Conservation (phyloP, 2,113 vertebrate species). For the Eptesicus fuscus region DNA sequence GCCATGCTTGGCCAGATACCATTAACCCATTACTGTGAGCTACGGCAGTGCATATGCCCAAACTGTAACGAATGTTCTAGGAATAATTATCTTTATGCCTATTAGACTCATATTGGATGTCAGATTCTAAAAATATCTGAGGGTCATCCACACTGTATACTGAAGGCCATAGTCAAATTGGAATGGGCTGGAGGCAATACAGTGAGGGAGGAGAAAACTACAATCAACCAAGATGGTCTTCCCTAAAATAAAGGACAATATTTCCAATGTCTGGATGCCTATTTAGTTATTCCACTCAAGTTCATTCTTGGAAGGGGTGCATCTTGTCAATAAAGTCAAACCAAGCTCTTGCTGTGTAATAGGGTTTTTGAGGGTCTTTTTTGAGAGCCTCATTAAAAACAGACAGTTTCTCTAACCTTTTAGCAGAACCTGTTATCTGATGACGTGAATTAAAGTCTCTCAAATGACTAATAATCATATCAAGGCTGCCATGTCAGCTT, state of each 20-base stretch:
- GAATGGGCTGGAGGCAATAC: background rate
- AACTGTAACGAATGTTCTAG: background rate
- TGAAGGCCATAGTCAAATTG: conserved; percentile 46
- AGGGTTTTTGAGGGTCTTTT: conserved; percentile 83
- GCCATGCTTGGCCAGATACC: background rate
- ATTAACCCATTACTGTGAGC: conserved; percentile 47
- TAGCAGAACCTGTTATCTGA: conserved; percentile 93
- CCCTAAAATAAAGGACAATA: conserved; percentile 68
- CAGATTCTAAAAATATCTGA: conserved; percentile 41
- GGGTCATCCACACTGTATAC: background rate
- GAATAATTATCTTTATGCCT: conserved; percentile 22
- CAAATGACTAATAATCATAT: conserved; percentile 99
- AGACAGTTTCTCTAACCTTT: conserved; percentile 93
- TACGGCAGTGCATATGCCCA: background rate
- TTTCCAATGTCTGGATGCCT: conserved; percentile 66
- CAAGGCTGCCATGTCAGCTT: conserved; percentile 97
- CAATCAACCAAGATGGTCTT: conserved; percentile 30
- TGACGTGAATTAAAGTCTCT: conserved; percentile 95
- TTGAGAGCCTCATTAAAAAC: conserved; percentile 91
- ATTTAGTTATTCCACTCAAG: conserved; percentile 83
- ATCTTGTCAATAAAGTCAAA: conserved; percentile 86
- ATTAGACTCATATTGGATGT: background rate
- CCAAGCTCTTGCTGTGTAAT: conserved; percentile 74
- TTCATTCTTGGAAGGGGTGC: conserved; percentile 74
- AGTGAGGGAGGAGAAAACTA: conserved; percentile 11